These are phyloP conservation scores for Phyto melanocephala DNA, from an alignment of 2,888 invertebrate genomes.

Conservation along the genomic window DNA sequence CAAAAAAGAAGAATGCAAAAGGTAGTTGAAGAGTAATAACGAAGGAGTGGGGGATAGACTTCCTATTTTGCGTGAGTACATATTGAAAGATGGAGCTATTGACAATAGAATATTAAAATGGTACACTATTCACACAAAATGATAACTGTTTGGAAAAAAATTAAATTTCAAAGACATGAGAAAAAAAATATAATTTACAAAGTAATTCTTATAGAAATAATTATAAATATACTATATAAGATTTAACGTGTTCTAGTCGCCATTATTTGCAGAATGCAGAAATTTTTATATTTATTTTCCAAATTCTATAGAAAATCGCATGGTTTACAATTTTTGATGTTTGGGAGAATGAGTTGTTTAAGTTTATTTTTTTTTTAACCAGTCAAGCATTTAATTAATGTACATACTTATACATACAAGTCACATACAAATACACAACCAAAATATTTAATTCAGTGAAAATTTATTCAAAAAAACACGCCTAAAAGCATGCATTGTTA, in stretches of 20 bases:
- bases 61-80: no score
- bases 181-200: no score
- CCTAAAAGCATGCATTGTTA: conserved; percentile 28
- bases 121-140: not conserved
- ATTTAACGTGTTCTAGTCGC: not conserved
- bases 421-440: not conserved
- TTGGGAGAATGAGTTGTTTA: not conserved
- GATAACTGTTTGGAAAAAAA: not conserved
- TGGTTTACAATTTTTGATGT: not conserved
- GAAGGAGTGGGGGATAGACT: no score
- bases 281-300: not conserved
- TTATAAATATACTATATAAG: no score
- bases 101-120: not conserved
- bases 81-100: not conserved
- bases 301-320: not conserved
- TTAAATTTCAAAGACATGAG: not conserved
- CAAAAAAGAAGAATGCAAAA: not conserved
- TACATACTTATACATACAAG: not conserved
- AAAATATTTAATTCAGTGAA: conserved; percentile 3
- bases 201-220: no score
- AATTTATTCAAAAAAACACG: not conserved
- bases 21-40: not conserved
- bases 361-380: conserved; percentile 3
- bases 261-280: not conserved
- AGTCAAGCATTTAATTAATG: conserved; percentile 55